Conservation (phyloP, 2,797 vertebrate genomes). For the Poecilia velifera region DNA sequence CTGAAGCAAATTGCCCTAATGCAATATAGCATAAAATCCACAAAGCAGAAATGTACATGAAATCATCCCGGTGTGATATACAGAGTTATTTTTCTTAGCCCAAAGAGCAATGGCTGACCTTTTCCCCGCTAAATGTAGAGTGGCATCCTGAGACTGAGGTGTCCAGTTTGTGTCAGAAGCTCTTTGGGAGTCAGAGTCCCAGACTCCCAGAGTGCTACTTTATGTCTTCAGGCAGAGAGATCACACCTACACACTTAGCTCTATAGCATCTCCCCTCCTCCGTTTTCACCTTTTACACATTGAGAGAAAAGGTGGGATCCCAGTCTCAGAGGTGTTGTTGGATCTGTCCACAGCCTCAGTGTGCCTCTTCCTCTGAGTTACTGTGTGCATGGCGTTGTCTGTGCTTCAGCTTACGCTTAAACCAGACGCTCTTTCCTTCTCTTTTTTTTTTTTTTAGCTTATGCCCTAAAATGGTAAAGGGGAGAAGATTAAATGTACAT, state of each 20-base stretch:
- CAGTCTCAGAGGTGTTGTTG: conserved; percentile 68
- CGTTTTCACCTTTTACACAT: conserved; percentile 60
- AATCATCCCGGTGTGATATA: neutral
- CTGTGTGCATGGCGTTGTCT: conserved; percentile 19
- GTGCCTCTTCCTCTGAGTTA: conserved; percentile 4
- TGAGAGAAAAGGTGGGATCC: conserved; percentile 57
- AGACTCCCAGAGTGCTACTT: conserved; percentile 72
- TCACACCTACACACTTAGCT: conserved; percentile 79
- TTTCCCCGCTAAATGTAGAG: conserved; percentile 54
- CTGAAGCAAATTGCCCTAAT: no score
- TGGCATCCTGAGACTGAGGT: conserved; percentile 61
- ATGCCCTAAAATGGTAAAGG: neutral
- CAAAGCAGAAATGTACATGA: neutral
- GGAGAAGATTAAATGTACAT: neutral
- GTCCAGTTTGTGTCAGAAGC: conserved; percentile 71
- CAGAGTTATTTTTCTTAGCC: neutral
- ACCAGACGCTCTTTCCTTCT: neutral
- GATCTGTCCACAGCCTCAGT: conserved; percentile 64
- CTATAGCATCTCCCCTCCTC: conserved; percentile 66
- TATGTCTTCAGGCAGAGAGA: conserved; percentile 70
- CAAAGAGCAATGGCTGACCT: conserved; percentile 43
- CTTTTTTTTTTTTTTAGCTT: no score
- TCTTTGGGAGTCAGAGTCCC: conserved; percentile 59
- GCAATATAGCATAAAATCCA: neutral
- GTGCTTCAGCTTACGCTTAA: conserved; percentile 3